These are phyloP conservation scores for Carcina quercana DNA, from an alignment of 2,888 invertebrate genomes.

Conservation along the genomic window DNA sequence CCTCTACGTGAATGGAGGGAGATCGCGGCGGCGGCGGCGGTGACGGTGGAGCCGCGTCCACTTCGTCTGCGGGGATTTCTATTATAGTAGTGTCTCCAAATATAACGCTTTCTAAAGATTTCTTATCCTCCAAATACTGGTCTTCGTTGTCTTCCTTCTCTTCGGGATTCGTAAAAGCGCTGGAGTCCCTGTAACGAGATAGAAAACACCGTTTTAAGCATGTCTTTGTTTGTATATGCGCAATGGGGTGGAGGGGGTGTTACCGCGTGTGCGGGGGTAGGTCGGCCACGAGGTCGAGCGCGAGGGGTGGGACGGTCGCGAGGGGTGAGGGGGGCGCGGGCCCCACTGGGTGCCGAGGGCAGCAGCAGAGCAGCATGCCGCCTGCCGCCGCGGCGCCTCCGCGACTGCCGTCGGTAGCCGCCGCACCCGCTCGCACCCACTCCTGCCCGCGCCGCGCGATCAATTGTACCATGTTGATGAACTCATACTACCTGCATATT, in stretches of 20 bases:
- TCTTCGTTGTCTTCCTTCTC: constrained; percentile 24
- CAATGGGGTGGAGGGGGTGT: constrained; percentile 18
- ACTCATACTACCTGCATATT: constrained; percentile 50
- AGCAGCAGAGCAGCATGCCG: constrained; percentile 47
- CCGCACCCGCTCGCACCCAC: constrained; percentile 19
- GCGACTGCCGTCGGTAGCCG: constrained; percentile 57
- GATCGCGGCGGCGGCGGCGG: constrained; percentile 33
- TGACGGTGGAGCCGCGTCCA: constrained; percentile 21
- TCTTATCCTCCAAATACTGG: constrained; percentile 26
- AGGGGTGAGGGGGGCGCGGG: constrained; percentile 22
- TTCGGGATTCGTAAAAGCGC: constrained; percentile 40
- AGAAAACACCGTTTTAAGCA: too few relatives aligned
- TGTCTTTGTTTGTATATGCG: constrained; percentile 16
- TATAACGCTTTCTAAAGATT: constrained; percentile 20
- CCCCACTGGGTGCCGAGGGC: constrained; percentile 32
- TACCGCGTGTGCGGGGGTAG: constrained; percentile 60
- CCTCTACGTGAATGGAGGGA: constrained; percentile 52
- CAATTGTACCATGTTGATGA: constrained; percentile 47
- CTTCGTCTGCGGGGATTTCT: constrained; percentile 21
- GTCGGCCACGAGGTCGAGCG: constrained; percentile 61
- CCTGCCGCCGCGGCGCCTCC: constrained; percentile 53
- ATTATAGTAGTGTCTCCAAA: constrained; percentile 24
- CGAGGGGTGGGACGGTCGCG: constrained; percentile 23
- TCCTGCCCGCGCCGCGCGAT: constrained; percentile 24
- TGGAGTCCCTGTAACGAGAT: constrained; percentile 55